phyloP scores from a whole-genome alignment of 2,888 invertebrate genomes.

The Cremastobaeus sp. region DNA sequence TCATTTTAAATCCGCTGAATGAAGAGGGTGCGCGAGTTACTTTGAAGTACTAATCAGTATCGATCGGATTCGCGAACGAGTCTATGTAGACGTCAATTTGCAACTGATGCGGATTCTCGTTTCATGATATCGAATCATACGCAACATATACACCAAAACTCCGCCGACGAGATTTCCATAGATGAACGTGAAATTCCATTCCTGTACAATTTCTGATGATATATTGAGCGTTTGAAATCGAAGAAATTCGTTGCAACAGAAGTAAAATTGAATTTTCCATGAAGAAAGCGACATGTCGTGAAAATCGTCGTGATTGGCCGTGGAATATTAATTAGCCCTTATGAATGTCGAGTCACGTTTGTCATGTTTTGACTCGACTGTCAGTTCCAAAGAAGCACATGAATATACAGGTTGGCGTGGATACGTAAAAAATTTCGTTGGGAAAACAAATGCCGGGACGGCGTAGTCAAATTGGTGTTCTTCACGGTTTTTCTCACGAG shows the following conservation, averaged over 20 bases:
- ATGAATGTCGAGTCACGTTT: too few relatives aligned
- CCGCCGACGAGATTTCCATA: constrained; percentile 13
- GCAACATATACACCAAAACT: constrained; percentile 39
- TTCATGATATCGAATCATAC: constrained; percentile 54
- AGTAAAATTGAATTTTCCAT: too few relatives aligned
- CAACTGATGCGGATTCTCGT: constrained; percentile 58
- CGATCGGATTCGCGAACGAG: constrained; percentile 45
- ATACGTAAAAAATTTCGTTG: background rate
- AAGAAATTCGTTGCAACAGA: too few relatives aligned
- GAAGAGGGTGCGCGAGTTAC: constrained; percentile 56
- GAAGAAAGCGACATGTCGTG: too few relatives aligned
- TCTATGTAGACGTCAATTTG: constrained; percentile 46
- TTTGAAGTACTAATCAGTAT: constrained; percentile 60
- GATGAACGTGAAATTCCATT: background rate
- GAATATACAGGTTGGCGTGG: too few relatives aligned
- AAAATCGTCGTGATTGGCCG: too few relatives aligned
- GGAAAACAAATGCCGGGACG: constrained; percentile 37
- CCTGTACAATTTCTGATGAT: background rate
- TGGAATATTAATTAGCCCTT: too few relatives aligned
- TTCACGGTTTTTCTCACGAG: constrained; percentile 54
- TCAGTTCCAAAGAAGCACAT: too few relatives aligned
- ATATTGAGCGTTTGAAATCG: background rate
- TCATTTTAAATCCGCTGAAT: constrained; percentile 61
- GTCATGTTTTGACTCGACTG: too few relatives aligned
- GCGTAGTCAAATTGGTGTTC: constrained; percentile 49